Base-by-base conservation (phyloP, 2,113 vertebrate genomes). In the Raja brachyura region DNA sequence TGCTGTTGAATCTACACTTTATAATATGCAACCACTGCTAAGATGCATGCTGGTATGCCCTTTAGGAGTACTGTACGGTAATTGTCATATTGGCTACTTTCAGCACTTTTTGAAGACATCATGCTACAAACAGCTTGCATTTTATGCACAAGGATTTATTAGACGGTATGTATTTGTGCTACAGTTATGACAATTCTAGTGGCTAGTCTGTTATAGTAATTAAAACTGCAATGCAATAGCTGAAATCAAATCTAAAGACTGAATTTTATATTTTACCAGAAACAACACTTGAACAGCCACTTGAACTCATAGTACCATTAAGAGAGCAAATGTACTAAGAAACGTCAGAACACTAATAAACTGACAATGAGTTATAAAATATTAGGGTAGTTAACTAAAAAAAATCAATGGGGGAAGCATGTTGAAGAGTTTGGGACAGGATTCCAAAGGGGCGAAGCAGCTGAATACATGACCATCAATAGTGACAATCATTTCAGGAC, bases 11-110 rank as follows among this genome's bases (percentile, higher is more conserved):
- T 14, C 56, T 59, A 7, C 39, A 86, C 11, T 6, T 9, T n/a
- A 20, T 25, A n/a, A n/a, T 5, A 66, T 31, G 59, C 59, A 88
- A 18, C 61, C 83, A 16, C n/a, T 5, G 28, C 14, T 88, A 63
- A 31, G 16, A 63, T 88, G 16, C 83, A 66, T 66, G 13, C 5
- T 88, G 83, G 13, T 18, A 16, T 63, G 28, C 10, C 59, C 5
- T 63, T 88, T 31, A 63, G 22, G 61, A 86, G 83, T 61, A 85
- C 81, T 85, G 11, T 85, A 28, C 10, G 3, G 81, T 85, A 85
- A 85, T 85, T 85, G 81, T 83, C 81, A 61, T n/a, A 22, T 85
- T 85, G 59, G 28, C 83, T 63, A 86, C 56, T 86, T 63, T 61
- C 54, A 61, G 81, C 56, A 83, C 54, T 56, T 85, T 85, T 31